Evolutionary conservation across 2,797 vertebrate genomes (phyloP).

Genomic region (Arctocebus calabarensis): DNA sequence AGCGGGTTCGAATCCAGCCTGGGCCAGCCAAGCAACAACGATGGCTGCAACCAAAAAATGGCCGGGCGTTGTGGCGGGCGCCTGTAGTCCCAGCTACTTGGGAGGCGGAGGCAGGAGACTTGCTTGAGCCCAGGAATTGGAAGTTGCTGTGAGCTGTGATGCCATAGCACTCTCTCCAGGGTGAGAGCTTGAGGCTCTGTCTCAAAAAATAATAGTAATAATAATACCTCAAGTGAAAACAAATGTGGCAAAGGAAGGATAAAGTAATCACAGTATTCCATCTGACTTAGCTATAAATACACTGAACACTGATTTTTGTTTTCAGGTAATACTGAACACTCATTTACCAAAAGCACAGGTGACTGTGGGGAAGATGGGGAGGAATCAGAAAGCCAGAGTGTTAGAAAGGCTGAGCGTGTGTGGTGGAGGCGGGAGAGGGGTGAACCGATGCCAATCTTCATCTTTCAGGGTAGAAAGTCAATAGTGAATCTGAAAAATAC

Average conservation of each 20-base stretch:
- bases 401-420: background rate
- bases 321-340: background rate
- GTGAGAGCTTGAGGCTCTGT: no score
- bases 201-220: no score
- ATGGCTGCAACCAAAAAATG: no score
- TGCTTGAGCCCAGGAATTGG: no score
- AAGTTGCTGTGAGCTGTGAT: no score
- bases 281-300: background rate
- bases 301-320: background rate
- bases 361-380: background rate
- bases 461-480: conserved; percentile 7
- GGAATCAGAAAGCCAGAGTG: background rate
- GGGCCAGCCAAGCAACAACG: no score
- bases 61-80: no score
- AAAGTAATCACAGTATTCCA: background rate
- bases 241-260: background rate
- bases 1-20: no score
- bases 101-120: no score
- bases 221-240: no score
- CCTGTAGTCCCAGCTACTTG: no score
- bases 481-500: background rate
- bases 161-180: no score
- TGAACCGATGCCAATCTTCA: background rate
- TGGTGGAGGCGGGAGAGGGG: background rate
- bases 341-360: background rate